Evolutionary conservation across 2,113 vertebrate genomes (phyloP).

Genomic region (Scopus umbretta): DNA sequence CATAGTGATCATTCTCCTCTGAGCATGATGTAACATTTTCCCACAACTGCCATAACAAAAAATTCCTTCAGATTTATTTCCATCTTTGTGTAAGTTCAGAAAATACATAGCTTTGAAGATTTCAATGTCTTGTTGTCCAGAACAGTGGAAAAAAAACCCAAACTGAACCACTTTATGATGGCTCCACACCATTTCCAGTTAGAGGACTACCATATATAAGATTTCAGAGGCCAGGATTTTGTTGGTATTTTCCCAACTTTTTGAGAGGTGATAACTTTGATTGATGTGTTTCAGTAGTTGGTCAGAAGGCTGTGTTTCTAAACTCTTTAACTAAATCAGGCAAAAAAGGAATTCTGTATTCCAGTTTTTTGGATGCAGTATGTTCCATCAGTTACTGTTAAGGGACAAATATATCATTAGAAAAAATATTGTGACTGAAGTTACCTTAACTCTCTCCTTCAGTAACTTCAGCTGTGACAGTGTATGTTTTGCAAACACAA

Average conservation of each 20-base stretch:
- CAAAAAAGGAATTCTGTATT: background rate
- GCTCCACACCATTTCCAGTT: background rate
- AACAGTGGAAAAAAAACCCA: accelerated
- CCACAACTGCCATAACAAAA: background rate
- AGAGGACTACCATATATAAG: background rate
- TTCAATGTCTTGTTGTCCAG: background rate
- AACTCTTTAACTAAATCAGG: background rate
- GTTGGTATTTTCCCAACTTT: background rate
- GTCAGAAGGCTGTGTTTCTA: background rate
- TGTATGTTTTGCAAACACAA: background rate
- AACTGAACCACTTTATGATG: background rate
- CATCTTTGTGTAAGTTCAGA: background rate
- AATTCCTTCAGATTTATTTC: background rate
- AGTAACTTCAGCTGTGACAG: background rate
- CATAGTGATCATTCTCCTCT: background rate
- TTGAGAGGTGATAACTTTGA: background rate
- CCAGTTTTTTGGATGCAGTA: background rate
- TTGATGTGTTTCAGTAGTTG: background rate
- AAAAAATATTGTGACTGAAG: background rate
- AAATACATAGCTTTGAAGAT: background rate
- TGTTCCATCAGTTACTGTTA: background rate
- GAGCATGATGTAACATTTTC: background rate
- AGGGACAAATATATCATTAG: background rate
- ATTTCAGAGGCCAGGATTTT: background rate
- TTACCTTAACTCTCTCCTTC: background rate